Evolutionary conservation across 2,888 invertebrate genomes (phyloP), one percentile per base, ranked within the genome.

Genomic region (Agrotis clavis): DNA sequence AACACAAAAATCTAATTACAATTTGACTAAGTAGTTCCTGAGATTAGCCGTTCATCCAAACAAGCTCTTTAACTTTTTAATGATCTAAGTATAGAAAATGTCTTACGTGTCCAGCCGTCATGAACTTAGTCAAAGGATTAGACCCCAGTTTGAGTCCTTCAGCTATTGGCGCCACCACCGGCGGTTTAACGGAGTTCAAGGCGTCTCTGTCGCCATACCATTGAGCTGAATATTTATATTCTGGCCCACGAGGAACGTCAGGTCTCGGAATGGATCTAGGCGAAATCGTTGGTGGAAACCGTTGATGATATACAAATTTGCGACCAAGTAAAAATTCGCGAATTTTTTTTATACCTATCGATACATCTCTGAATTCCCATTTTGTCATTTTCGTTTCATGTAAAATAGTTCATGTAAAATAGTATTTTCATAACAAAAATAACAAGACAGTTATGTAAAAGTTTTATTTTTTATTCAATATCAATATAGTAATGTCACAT

Each of bases 101-200:
- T 41, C 57, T 57, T 35, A 57, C 57, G 0, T 57, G n/a, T 57
- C 57, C 57, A 6, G 2, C 1, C 19, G 13, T 7, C 14, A 1
- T 35, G 4, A 2, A 13, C 7, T 19, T 16, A 2, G 2, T 41
- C 1, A n/a, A 19, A 5, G 57, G 14, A 0, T 11, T 41, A 25
- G 1, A 4, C 16, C 9, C 21, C 6, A 25, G 1, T n/a, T 13
- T 16, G 13, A 4, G 5, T 0, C 50, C 70, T 64, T 25, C 30
- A 0, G 91, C 94, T 11, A 94, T 78, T 3, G 95, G 94, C 0
- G 94, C 95, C 11, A 95, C 88, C 0, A 95, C 90, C 0, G 96
- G 95, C 0, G 95, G 95, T 13, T 88, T 86, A 0, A 95, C 93
- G 2, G 95, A 92, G 70, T 92, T 82, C 72, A 87, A 79, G 0